Conservation (phyloP, 2,888 invertebrate species). For the Mechanitis messenoides region DNA sequence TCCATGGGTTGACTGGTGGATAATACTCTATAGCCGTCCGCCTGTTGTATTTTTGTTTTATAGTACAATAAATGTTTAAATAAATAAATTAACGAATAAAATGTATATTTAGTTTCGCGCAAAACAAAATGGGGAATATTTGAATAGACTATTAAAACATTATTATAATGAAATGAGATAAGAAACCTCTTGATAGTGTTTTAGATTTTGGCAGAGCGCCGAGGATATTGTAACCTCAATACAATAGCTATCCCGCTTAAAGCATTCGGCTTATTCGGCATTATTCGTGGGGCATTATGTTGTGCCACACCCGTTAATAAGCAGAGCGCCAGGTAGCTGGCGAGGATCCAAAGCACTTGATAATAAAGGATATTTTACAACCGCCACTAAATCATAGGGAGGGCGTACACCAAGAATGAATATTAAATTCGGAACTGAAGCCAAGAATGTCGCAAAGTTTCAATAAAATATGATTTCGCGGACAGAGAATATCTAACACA, state of each 20-base stretch:
- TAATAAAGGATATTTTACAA: conserved; percentile 36
- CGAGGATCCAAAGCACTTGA: conserved; percentile 31
- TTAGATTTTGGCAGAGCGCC: conserved; percentile 28
- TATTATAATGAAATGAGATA: conserved; percentile 28
- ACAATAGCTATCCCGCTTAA: conserved; percentile 13
- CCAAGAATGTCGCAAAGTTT: conserved; percentile 6
- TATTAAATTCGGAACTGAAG: conserved; percentile 22
- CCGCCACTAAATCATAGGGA: conserved; percentile 32
- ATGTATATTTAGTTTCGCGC: neutral
- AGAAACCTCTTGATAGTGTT: conserved; percentile 19
- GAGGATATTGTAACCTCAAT: conserved; percentile 12
- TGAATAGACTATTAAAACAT: conserved; percentile 12
- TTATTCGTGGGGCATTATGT: conserved; percentile 26
- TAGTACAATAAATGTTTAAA: no score
- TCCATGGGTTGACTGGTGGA: no score
- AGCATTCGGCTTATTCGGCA: conserved; percentile 11
- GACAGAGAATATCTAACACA: no score
- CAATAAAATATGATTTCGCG: neutral
- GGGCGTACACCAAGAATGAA: conserved; percentile 19
- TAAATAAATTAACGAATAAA: no score
- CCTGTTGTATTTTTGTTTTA: no score
- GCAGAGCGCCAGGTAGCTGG: conserved; percentile 33
- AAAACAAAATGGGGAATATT: neutral
- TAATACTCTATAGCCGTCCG: no score
- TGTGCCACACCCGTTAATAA: conserved; percentile 35